Conservation (phyloP, 2,888 invertebrate genomes). For the Drosophila borborema region DNA sequence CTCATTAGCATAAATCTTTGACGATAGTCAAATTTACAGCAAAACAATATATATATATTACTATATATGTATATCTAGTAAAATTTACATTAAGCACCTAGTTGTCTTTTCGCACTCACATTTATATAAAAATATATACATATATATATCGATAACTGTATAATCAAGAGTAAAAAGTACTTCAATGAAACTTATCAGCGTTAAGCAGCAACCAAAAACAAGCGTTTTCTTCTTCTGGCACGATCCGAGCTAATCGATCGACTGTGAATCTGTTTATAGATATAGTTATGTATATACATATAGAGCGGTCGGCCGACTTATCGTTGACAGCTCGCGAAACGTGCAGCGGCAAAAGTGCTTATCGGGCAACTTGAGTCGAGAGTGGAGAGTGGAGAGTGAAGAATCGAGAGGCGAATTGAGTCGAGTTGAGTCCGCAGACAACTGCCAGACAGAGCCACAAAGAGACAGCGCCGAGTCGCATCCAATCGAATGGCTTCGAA, state of each 20-base stretch:
- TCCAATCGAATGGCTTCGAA: conserved; percentile 34
- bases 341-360: conserved; percentile 27
- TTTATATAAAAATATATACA: conserved; percentile 26
- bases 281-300: neutral
- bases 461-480: conserved; percentile 10
- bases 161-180: conserved; percentile 17
- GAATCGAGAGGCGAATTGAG: neutral
- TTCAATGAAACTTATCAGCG: conserved; percentile 39
- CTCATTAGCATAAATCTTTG: conserved; percentile 80
- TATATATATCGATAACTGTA: conserved; percentile 27
- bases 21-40: conserved; percentile 62
- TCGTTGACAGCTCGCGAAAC: conserved; percentile 19
- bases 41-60: conserved; percentile 12
- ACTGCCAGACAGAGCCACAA: conserved; percentile 30
- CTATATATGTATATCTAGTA: conserved; percentile 30
- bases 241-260: conserved; percentile 58
- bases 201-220: conserved; percentile 5
- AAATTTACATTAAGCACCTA: conserved; percentile 59
- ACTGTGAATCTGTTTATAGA: conserved; percentile 32
- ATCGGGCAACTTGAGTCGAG: conserved; percentile 21
- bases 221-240: conserved; percentile 41
- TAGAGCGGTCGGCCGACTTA: conserved; percentile 5
- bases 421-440: conserved; percentile 26
- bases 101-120: conserved; percentile 58
- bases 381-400: no score